Base-by-base conservation (phyloP, 2,113 vertebrate genomes). In the Varanus komodoensis region DNA sequence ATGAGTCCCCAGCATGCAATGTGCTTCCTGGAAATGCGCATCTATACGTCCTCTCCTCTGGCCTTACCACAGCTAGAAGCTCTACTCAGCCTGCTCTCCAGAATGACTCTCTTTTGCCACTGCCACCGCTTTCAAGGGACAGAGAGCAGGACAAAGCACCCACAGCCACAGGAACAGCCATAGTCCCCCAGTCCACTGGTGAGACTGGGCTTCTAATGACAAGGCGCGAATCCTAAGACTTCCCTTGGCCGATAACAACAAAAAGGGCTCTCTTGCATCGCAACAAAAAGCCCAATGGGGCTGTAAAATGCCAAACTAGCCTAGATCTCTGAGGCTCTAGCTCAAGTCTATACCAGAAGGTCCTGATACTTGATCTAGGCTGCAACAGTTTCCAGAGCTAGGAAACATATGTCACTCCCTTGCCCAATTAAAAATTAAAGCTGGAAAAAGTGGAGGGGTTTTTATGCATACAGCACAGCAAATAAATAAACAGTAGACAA, bases 351-450 rank as follows among this genome's bases (percentile, higher is more conserved):
- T 44, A 69, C 12, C 44, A 82, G 69, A 48, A 50, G 80, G 90
- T 91, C 89, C 92, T 90, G 95, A 96, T 94, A 96, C 67, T 84
- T 85, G 95, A 96, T 95, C 86, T 92, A 0, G 11, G 34, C 87
- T 4, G 25, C 54, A 8, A 80, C 79, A 57, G 64, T 90, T 92
- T 82, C 86, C 94, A 94, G 93, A 92, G 89, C 67, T 89, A 82
- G 91, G 89, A 93, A 92, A 95, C 94, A 91, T 64, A 92, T 92
- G 94, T 94, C 8, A 5, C 86, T 91, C 91, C 92, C 90, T 67
- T 0, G 0, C 84, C 86, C 21, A 1, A 94, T 95, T 96, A 95
- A 96, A 95, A 95, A 95, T 95, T 95, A 93, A 96, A 96, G 89
- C 2, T 34, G 90, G 86, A 90, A 89, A 91, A 87, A 54, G 85